Conservation (phyloP, 2,888 invertebrate species). For the Xylota segnis region DNA sequence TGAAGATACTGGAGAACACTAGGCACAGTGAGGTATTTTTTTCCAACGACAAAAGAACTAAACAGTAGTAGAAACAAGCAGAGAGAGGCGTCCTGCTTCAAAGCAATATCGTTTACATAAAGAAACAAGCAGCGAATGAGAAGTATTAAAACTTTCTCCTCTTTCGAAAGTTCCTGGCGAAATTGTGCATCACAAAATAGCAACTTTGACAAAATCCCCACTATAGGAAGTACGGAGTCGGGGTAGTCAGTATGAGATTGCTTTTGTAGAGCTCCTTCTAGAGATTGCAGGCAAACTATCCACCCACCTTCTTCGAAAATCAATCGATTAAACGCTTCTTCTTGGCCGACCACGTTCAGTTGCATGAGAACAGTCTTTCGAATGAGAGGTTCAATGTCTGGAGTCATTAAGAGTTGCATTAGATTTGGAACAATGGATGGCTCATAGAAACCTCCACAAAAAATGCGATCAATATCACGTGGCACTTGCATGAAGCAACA, state of each 20-base stretch:
- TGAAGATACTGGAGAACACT: conserved; percentile 76
- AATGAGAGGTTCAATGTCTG: conserved; percentile 80
- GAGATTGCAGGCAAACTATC: conserved; percentile 78
- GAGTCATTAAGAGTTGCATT: conserved; percentile 79
- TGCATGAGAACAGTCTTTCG: conserved; percentile 82
- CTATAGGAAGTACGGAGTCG: conserved; percentile 79
- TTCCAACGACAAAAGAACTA: conserved; percentile 78
- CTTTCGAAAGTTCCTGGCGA: conserved; percentile 79
- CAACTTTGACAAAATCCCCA: conserved; percentile 81
- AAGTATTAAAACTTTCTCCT: conserved; percentile 79
- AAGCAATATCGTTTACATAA: conserved; percentile 78
- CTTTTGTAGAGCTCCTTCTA: conserved; percentile 79
- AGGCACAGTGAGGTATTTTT: conserved; percentile 78
- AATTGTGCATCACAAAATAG: conserved; percentile 79
- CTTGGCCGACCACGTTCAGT: conserved; percentile 81
- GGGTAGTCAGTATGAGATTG: conserved; percentile 77
- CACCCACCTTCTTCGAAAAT: conserved; percentile 79
- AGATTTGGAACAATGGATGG: conserved; percentile 77
- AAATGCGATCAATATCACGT: conserved; percentile 79
- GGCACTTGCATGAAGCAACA: conserved; percentile 79
- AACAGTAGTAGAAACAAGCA: conserved; percentile 81
- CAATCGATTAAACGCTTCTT: conserved; percentile 78
- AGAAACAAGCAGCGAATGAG: conserved; percentile 81
- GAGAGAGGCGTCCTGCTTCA: conserved; percentile 80
- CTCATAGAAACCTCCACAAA: conserved; percentile 78